Evolutionary conservation across 1,140 invertebrate genomes (phyloP).

Genomic region (Hylaeus volcanicus): DNA sequence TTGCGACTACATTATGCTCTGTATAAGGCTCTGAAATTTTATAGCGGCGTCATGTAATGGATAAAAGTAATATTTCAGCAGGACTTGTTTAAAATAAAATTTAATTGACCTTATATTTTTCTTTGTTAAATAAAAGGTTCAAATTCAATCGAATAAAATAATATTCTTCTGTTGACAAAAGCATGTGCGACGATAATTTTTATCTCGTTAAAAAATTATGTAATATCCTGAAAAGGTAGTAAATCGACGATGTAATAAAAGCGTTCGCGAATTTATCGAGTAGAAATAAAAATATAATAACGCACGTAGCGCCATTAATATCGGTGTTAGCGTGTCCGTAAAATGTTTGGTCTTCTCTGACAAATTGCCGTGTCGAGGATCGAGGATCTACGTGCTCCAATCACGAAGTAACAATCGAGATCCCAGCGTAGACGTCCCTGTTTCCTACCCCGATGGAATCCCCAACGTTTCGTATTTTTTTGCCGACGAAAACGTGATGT

Average conservation of each 20-base stretch:
- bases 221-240: too few species aligned
- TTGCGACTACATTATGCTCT: too few species aligned
- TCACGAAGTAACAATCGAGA: background rate
- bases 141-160: too few species aligned
- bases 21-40: too few species aligned
- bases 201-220: background rate
- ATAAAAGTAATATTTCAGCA: too few species aligned
- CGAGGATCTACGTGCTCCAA: background rate
- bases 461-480: background rate
- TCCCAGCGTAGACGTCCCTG: background rate
- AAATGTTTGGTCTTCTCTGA: background rate
- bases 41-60: too few species aligned
- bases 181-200: too few species aligned
- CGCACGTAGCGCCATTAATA: background rate
- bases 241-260: background rate
- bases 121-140: too few species aligned
- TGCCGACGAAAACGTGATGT: background rate
- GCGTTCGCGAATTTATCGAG: background rate
- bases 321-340: background rate
- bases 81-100: too few species aligned
- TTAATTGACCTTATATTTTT: too few species aligned
- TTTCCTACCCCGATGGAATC: background rate
- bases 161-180: too few species aligned
- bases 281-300: constrained; percentile 14
- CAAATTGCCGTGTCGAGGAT: background rate